Base-by-base conservation (phyloP, 2,113 vertebrate genomes). In the Pachycephala philippinensis region DNA sequence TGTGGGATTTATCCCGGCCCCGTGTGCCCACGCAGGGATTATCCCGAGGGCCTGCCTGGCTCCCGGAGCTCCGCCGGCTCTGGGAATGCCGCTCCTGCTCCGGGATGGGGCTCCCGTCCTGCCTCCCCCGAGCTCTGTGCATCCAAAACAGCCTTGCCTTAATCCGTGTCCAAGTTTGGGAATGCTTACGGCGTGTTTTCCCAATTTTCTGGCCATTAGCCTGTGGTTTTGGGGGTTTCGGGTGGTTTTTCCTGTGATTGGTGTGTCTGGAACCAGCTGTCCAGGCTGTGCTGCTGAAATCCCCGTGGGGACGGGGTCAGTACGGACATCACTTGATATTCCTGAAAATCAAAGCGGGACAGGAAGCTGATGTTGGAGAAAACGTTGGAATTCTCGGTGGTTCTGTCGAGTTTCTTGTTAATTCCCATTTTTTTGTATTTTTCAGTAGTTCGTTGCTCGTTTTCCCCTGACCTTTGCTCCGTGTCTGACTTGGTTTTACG, bases 321-420 rank as follows among this genome's bases (percentile, higher is more conserved):
- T 31, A 19, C 6, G 1, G 15, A 11, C 13, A 52, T 11, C 28
- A 1, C 53, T 30, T 9, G 4, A 1, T 89, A 74, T 52, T 66
- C 77, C 77, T 82, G 69, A 30, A 74, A 82, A 45, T 26, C 60
- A 10, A 1, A 19, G 24, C 1, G 1, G n/a, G n/a, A 15, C n/a
- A 35, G 85, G 75, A 54, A 56, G 33, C 68, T 89, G 68, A 33
- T 1, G 0, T 15, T 53, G 53, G 77, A 52, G 37, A 33, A 81
- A 24, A 89, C 1, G 3, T 28, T 66, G 13, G 33, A 30, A n/a
- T 66, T 89, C 39, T 52, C 2, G 0, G 13, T 15, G 15, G 26
- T 52, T 74, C 33, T 44, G 15, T 44, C 0, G 1, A 81, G n/a
- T 74, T 52, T 59, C 11, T 45, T 0, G 1, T 49, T 35, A 31